A percentile compares a stretch with the other conserved stretches of the same genome.
These are phyloP conservation scores for Coenobita brevimanus DNA, from an alignment of 1,140 invertebrate species.

Conservation along the genomic window DNA sequence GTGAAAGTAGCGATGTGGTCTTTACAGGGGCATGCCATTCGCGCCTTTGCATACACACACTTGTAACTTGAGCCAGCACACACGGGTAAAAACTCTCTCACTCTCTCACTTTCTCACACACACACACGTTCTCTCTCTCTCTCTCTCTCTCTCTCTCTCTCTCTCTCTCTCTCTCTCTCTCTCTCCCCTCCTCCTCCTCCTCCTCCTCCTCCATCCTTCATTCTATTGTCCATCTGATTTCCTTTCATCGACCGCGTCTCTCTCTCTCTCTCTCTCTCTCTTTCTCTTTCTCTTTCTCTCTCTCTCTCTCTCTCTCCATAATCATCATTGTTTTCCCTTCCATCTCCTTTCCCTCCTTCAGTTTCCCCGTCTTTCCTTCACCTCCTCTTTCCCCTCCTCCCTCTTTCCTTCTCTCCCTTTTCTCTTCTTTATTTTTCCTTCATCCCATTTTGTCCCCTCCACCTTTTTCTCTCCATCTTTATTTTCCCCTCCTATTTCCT, in stretches of 20 bases:
- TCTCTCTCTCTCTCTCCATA: not conserved
- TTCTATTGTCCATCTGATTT: not conserved
- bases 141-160: too few relatives aligned
- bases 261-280: not conserved
- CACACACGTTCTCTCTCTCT: too few relatives aligned
- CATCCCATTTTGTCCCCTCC: too few relatives aligned
- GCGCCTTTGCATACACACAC: too few relatives aligned
- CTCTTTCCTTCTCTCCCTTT: not conserved
- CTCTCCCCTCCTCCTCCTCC: not conserved
- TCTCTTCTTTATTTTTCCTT: not conserved
- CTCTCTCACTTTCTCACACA: too few relatives aligned
- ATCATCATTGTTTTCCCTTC: too few relatives aligned
- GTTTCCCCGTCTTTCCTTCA: not conserved
- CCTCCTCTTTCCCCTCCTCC: not conserved
- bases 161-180: not conserved
- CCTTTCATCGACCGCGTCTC: not conserved
- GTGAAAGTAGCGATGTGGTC: too few relatives aligned
- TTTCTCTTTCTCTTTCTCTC: slow-evolving; percentile 21
- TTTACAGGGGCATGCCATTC: too few relatives aligned
- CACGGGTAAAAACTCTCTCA: too few relatives aligned
- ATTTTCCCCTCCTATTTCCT: not conserved
- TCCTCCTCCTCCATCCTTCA: not conserved
- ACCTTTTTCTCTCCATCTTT: too few relatives aligned
- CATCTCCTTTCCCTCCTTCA: not conserved
- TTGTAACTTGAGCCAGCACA: too few relatives aligned